Evolutionary conservation across 1,140 invertebrate genomes (phyloP).

Genomic region (Apis cerana): DNA sequence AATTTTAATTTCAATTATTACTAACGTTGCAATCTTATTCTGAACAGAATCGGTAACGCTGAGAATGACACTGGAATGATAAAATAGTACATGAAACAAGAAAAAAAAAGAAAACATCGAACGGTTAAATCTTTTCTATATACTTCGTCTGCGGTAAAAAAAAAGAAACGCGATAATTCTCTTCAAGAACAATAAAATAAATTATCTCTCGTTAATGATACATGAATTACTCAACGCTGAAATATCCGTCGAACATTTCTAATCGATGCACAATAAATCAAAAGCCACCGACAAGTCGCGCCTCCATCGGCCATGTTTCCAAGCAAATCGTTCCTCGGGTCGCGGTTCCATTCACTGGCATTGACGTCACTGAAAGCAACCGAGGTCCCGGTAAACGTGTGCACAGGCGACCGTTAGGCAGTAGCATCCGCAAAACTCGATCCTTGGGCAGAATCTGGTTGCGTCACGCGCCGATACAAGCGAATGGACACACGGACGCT

Average conservation of each 20-base stretch:
- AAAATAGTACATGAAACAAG: no score
- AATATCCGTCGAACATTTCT: slow-evolving; percentile 10
- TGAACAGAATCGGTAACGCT: no score
- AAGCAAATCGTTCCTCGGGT: slow-evolving; percentile 15
- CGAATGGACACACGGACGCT: slow-evolving; percentile 33
- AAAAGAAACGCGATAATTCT: not conserved
- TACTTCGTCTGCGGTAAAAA: no score
- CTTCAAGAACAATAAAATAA: not conserved
- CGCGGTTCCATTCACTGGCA: slow-evolving; percentile 49
- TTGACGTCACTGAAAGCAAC: slow-evolving; percentile 50
- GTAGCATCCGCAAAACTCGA: slow-evolving; percentile 63
- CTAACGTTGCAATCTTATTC: no score
- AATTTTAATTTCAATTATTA: no score
- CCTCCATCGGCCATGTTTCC: slow-evolving; percentile 34
- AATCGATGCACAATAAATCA: slow-evolving; percentile 21
- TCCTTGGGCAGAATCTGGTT: slow-evolving; percentile 55
- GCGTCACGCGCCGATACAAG: slow-evolving; percentile 55
- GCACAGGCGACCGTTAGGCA: slow-evolving; percentile 55
- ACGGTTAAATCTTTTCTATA: no score
- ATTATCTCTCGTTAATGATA: not conserved
- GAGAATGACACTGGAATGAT: no score
- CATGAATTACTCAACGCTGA: not conserved
- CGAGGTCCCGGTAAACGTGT: slow-evolving; percentile 28
- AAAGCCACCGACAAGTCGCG: slow-evolving; percentile 34
- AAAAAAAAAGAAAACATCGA: no score